phyloP scores from a whole-genome alignment of 2,113 vertebrate species.

The Dunckerocampus dactyliophorus region DNA sequence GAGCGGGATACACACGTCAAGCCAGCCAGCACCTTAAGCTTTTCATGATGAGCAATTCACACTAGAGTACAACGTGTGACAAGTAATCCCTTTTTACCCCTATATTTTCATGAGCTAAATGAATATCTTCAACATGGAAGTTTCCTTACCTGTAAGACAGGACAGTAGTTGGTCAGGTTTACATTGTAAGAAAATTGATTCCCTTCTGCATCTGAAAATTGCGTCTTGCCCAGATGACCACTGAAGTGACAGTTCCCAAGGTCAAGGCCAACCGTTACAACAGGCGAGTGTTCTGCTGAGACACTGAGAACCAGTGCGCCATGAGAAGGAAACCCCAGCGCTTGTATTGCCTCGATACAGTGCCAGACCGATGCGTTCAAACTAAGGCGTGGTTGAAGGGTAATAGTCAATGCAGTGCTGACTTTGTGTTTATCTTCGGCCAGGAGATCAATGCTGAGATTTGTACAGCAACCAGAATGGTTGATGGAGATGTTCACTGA shows the following conservation, averaged over 20 bases:
- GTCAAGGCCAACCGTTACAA: constrained; percentile 51
- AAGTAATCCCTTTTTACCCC: no score
- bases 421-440: constrained; percentile 40
- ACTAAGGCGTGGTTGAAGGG: constrained; percentile 17
- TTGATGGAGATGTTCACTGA: constrained; percentile 67
- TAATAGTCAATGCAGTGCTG: constrained; percentile 42
- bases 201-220: constrained; percentile 19
- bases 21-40: no score
- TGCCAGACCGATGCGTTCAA: constrained; percentile 63
- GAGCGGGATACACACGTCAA: no score
- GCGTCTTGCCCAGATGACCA: constrained; percentile 44
- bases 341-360: constrained; percentile 52
- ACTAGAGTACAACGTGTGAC: no score
- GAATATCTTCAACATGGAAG: not conserved
- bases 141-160: constrained; percentile 66
- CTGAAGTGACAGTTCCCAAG: constrained; percentile 70
- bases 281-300: constrained; percentile 22
- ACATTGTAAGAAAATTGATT: constrained; percentile 52
- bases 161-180: constrained; percentile 67
- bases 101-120: not conserved
- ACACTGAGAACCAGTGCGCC: constrained; percentile 57
- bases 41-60: no score
- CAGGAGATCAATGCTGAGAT: constrained; percentile 45
- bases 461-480: constrained; percentile 42
- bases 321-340: constrained; percentile 61